phyloP scores from a whole-genome alignment of 2,888 invertebrate species.

The Theodoxus fluviatilis region DNA sequence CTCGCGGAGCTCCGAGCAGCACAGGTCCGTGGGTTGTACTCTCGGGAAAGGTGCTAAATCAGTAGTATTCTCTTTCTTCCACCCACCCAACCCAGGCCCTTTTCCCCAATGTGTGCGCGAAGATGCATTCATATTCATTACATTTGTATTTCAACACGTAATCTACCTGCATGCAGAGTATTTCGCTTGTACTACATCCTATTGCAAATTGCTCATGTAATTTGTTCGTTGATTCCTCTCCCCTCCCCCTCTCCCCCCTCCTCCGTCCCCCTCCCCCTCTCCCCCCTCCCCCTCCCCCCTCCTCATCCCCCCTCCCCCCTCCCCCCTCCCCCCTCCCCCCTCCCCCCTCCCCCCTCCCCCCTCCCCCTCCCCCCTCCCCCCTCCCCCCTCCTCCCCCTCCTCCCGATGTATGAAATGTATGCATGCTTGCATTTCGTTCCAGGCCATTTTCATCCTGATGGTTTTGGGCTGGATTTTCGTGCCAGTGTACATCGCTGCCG shows the following conservation, averaged over 20 bases:
- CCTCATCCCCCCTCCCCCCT: background rate
- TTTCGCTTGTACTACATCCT: too few species aligned
- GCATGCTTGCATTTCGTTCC: conserved; percentile 29
- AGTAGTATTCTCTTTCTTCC: too few species aligned
- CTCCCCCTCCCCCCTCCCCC: background rate
- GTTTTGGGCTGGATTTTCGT: conserved; percentile 70
- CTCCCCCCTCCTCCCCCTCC: background rate
- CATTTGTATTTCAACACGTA: too few species aligned
- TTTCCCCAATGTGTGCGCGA: too few species aligned
- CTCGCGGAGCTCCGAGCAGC: too few species aligned
- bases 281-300: background rate
- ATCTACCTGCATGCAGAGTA: too few species aligned
- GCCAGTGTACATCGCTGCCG: conserved; percentile 68
- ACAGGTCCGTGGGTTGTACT: too few species aligned
- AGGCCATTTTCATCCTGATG: conserved; percentile 68
- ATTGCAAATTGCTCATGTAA: too few species aligned
- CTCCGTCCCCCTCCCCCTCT: background rate
- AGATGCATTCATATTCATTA: too few species aligned
- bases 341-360: background rate
- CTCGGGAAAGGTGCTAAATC: too few species aligned
- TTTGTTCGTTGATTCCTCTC: too few species aligned
- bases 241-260: background rate
- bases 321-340: background rate
- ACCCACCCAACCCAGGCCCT: too few species aligned
- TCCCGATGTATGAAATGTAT: background rate